phyloP scores from a whole-genome alignment of 2,113 vertebrate species.

The Bettongia penicillata region DNA sequence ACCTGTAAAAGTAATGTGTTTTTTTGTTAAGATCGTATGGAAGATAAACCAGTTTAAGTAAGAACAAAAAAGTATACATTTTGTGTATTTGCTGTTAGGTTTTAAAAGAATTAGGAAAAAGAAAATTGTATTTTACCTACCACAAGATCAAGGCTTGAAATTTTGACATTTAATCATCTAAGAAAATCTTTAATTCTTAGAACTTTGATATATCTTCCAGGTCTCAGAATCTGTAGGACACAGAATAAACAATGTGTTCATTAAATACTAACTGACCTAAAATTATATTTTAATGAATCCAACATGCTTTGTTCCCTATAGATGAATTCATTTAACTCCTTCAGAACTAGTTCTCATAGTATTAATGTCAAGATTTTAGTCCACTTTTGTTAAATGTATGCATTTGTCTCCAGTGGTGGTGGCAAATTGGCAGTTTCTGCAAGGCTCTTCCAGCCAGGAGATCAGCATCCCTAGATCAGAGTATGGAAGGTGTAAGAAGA shows the following conservation, averaged over 20 bases:
- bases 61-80: neutral
- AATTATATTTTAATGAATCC: conserved; percentile 76
- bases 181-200: conserved; percentile 85
- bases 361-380: neutral
- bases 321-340: conserved; percentile 55
- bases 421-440: neutral
- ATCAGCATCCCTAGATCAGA: neutral
- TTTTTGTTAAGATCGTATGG: neutral
- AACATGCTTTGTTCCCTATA: conserved; percentile 31
- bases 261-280: conserved; percentile 71
- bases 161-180: conserved; percentile 73
- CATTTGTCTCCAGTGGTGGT: neutral
- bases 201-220: conserved; percentile 72
- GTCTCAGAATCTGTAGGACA: conserved; percentile 53
- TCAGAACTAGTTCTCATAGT: neutral
- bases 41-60: conserved; percentile 5
- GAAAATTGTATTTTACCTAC: conserved; percentile 59
- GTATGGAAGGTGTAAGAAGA: neutral
- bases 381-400: neutral
- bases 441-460: neutral
- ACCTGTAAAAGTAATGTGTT: neutral
- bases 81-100: conserved; percentile 12
- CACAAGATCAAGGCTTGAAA: conserved; percentile 59
- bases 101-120: conserved; percentile 36
- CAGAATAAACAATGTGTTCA: conserved; percentile 73